Conservation (phyloP, 2,113 vertebrate genomes). For the Raphicerus campestris region DNA sequence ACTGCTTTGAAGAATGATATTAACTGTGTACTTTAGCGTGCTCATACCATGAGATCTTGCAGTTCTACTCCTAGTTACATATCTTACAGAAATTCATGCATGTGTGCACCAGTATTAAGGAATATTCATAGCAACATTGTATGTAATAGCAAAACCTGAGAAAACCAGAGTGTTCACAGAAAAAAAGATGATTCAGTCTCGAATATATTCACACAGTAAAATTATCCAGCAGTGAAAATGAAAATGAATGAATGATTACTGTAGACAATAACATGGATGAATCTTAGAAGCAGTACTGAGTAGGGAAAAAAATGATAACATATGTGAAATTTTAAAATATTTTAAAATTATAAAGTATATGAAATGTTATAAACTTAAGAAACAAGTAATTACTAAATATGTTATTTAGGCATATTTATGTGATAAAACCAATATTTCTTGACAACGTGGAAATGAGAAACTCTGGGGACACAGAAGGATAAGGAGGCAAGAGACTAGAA, state of each 20-base stretch:
- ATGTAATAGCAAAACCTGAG: neutral
- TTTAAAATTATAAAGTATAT: neutral
- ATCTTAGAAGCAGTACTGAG: neutral
- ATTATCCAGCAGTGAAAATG: neutral
- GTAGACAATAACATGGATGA: neutral
- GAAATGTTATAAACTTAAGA: neutral
- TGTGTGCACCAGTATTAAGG: neutral
- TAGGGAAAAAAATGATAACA: neutral
- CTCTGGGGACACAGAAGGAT: neutral
- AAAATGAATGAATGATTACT: neutral
- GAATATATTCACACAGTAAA: neutral
- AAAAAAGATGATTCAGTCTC: neutral
- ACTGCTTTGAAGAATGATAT: neutral
- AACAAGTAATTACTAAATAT: neutral
- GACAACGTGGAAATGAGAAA: neutral
- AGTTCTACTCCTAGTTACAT: neutral
- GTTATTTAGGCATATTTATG: neutral
- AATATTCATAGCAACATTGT: neutral
- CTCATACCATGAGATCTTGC: neutral
- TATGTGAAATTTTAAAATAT: neutral
- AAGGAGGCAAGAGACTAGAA: neutral
- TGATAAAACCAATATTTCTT: neutral
- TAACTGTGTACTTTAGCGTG: neutral
- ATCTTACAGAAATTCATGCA: neutral
- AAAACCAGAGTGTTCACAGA: neutral